A percentile compares a stretch with the other conserved stretches of the same genome.
These are phyloP conservation scores for Meandrina meandrites DNA, from an alignment of 92 coral and sea anemone species.

Conservation along the genomic window DNA sequence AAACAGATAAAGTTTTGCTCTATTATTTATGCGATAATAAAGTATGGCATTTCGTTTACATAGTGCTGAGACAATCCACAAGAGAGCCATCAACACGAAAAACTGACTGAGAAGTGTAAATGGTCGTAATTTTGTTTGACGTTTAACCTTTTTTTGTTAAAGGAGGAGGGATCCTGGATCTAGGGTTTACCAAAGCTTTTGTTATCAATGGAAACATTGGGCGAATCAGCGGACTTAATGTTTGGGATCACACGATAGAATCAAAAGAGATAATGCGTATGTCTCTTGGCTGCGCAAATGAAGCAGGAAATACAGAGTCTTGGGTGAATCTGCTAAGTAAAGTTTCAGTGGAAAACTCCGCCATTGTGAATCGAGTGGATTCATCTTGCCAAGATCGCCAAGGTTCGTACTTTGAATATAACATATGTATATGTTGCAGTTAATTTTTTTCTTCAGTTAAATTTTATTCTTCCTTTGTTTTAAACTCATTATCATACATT, in stretches of 20 bases:
- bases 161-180: neutral
- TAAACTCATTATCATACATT: too few species aligned
- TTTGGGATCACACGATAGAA: neutral
- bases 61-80: too few species aligned
- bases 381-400: neutral
- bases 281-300: conserved; percentile 32
- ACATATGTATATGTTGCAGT: too few species aligned
- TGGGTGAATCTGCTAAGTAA: neutral
- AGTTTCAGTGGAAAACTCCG: neutral
- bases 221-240: conserved; percentile 4
- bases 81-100: too few species aligned
- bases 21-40: too few species aligned
- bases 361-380: neutral
- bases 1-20: too few species aligned
- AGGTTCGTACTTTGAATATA: too few species aligned
- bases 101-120: too few species aligned
- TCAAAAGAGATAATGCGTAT: conserved; percentile 3
- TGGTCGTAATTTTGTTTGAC: too few species aligned
- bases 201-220: neutral
- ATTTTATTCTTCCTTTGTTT: too few species aligned
- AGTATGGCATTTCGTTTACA: too few species aligned
- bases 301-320: conserved; percentile 1
- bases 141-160: neutral
- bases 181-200: neutral
- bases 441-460: too few species aligned